Conservation (phyloP, 2,113 vertebrate genomes). For the Felis chaus region DNA sequence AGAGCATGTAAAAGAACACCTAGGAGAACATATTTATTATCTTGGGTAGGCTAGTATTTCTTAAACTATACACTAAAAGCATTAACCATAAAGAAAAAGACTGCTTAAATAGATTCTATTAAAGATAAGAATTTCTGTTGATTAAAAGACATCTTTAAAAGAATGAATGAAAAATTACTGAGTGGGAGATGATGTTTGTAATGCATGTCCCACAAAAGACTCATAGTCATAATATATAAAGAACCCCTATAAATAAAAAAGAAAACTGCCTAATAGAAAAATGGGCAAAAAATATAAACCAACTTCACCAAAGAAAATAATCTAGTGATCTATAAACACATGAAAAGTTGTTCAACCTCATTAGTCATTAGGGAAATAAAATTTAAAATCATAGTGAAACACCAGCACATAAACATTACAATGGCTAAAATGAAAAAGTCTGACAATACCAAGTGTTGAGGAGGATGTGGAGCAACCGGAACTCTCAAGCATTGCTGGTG, state of each 20-base stretch:
- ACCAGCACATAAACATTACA: no score
- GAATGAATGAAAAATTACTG: neutral
- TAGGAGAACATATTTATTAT: slow-evolving; percentile 8
- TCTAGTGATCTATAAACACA: no score
- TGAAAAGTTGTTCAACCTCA: no score
- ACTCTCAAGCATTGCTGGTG: neutral
- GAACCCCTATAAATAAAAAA: no score
- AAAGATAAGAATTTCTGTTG: slow-evolving; percentile 2
- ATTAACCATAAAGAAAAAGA: neutral
- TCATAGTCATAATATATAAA: neutral
- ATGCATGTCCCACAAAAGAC: neutral
- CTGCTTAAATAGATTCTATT: neutral
- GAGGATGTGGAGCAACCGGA: neutral
- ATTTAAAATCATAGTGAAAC: no score
- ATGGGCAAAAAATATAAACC: no score
- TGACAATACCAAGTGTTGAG: no score
- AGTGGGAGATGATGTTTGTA: neutral
- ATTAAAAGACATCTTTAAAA: slow-evolving; percentile 2
- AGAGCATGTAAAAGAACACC: neutral
- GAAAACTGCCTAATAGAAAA: no score
- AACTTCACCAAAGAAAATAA: no score
- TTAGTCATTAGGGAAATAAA: no score
- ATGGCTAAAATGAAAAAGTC: no score
- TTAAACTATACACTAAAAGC: neutral
- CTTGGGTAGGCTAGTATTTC: neutral